Evolutionary conservation across 2,797 vertebrate species (phyloP).

Genomic region (Delichon dasypus): DNA sequence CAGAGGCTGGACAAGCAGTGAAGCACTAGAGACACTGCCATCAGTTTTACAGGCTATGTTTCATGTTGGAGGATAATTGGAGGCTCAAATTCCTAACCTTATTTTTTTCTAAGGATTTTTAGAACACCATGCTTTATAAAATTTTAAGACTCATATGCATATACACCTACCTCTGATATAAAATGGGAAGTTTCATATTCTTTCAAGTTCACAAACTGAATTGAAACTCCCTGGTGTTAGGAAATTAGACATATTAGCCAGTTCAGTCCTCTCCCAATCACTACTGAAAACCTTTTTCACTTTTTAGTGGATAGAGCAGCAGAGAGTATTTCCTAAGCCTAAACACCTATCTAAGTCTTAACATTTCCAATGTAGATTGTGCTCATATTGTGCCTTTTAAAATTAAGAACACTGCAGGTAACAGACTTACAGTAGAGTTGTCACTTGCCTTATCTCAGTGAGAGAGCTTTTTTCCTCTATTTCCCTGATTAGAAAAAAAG

Average conservation of each 20-base stretch:
- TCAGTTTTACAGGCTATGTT: neutral
- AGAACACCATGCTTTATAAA: neutral
- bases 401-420: neutral
- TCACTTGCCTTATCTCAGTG: neutral
- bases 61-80: neutral
- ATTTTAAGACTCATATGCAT: neutral
- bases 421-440: neutral
- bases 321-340: neutral
- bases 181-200: neutral
- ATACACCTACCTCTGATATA: neutral
- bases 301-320: neutral
- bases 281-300: neutral
- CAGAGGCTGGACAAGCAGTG: fast-evolving
- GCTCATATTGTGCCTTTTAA: neutral
- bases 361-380: neutral
- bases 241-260: neutral
- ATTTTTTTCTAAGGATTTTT: neutral
- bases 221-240: neutral
- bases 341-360: neutral
- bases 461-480: neutral
- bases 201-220: neutral
- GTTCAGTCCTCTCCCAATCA: neutral
- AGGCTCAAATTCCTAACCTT: neutral
- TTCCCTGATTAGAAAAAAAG: neutral
- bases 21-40: neutral